phyloP scores from a whole-genome alignment of 1,140 invertebrate species.

The Eubasilissa regina region DNA sequence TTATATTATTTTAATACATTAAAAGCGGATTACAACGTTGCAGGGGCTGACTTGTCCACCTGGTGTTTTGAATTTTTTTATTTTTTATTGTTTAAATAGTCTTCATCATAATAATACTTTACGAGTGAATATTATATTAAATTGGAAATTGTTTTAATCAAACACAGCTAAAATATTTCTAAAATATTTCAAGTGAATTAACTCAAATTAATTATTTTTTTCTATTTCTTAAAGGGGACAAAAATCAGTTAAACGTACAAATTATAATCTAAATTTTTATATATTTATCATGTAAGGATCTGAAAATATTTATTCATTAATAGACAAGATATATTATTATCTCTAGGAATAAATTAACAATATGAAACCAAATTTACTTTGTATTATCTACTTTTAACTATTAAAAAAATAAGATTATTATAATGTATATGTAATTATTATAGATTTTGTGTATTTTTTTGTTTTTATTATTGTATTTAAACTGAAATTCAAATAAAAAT shows the following conservation, averaged over 20 bases:
- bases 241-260: not conserved
- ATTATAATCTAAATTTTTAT: conserved; percentile 27
- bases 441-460: conserved; percentile 1
- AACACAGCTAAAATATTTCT: no score
- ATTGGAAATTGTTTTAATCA: no score
- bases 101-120: no score
- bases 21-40: no score
- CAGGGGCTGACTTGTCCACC: no score
- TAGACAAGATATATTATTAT: conserved; percentile 15
- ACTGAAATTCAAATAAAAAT: conserved; percentile 24
- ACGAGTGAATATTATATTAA: no score
- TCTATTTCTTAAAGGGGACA: not conserved
- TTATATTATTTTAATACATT: no score
- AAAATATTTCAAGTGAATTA: no score
- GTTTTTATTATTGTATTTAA: conserved; percentile 38
- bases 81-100: no score
- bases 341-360: conserved; percentile 14
- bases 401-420: conserved; percentile 7
- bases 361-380: conserved; percentile 35
- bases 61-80: no score
- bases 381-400: conserved; percentile 15
- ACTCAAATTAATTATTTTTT: no score
- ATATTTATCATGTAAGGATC: conserved; percentile 31
- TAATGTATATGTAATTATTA: conserved; percentile 7
- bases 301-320: conserved; percentile 25